Conservation (phyloP, 2,113 vertebrate species). For the Lutjanus erythropterus region DNA sequence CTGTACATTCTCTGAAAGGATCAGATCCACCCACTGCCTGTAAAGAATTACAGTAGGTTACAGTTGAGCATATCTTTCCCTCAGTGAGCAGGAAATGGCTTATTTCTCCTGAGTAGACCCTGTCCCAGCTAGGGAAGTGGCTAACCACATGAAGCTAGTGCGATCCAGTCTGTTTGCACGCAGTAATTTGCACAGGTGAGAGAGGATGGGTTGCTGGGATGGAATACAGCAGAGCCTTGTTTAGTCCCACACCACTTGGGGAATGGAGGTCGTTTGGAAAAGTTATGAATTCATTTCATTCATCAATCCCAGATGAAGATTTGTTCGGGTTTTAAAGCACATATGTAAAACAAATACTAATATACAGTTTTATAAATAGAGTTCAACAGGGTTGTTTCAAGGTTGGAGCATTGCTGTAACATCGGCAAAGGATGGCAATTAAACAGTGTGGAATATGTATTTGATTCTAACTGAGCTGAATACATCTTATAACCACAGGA, state of each 20-base stretch:
- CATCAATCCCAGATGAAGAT: conserved; percentile 47
- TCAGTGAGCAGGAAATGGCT: conserved; percentile 76
- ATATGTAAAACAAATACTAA: conserved; percentile 48
- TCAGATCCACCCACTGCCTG: conserved; percentile 70
- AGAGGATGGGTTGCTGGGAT: conserved; percentile 55
- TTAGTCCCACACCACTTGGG: conserved; percentile 22
- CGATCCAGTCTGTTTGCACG: conserved; percentile 72
- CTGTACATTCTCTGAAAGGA: conserved; percentile 45
- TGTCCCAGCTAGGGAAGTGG: conserved; percentile 78
- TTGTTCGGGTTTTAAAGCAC: conserved; percentile 51
- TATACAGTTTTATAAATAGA: conserved; percentile 21
- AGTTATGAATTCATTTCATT: conserved; percentile 74
- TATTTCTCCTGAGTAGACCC: conserved; percentile 76
- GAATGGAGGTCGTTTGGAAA: conserved; percentile 45
- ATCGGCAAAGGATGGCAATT: not conserved
- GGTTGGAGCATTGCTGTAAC: not conserved
- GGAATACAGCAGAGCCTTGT: conserved; percentile 70
- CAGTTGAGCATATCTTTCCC: conserved; percentile 73
- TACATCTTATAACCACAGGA: not conserved
- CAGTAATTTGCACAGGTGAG: conserved; percentile 82
- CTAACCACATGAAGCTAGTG: conserved; percentile 80
- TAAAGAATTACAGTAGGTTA: conserved; percentile 74
- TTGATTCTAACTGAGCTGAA: conserved; percentile 9
- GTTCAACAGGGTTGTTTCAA: conserved; percentile 24
- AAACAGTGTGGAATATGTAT: conserved; percentile 7